Base-by-base conservation (phyloP, 2,113 vertebrate species). In the Pungitius pungitius region DNA sequence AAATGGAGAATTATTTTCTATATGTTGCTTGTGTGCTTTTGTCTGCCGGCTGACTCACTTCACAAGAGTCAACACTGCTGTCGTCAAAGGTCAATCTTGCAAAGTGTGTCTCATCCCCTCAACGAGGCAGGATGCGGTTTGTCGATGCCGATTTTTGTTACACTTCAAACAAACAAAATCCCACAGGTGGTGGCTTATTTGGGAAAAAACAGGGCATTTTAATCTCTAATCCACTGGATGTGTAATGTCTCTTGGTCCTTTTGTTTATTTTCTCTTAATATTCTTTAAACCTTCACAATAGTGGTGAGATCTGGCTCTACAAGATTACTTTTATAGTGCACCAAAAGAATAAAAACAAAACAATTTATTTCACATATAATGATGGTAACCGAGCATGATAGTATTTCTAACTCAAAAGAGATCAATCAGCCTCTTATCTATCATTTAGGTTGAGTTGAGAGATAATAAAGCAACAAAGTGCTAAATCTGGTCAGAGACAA, bases 1-100 rank as follows among this genome's bases (percentile, higher is more conserved):
- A 88, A 90, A 90, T 40, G 51, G 42, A 67, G 56, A 71, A 66
- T 49, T 82, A 75, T 87, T 86, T 88, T 90, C 80, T 63, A 84
- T 35, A 67, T 0, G 0, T 49, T 57, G 57, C n/a, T 26, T 68
- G 12, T 60, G 63, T 59, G 1, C 40, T 72, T 64, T 35, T 70
- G 73, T 12, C 14, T 58, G n/a, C 3, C 12, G 27, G 1, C 20
- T 42, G 5, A 39, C 69, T 70, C 1, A 68, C 14, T 67, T 17
- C 39, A 24, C 11, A 57, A 26, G 35, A 18, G 20, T 75, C 33
- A 55, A 4, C 33, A 69, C 26, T 0, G 0, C 33, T 68, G 6
- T 15, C 9, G 37, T 39, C 5, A 1, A 15, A 42, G 6, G 37
- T 37, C 26, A 10, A 52, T 52, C 18, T 20, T 18, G 2, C 8